Percentiles rank a stretch among this genome's conserved stretches.
phyloP scores from a whole-genome alignment of 2,797 vertebrate genomes.

The Acipenser oxyrinchus region DNA sequence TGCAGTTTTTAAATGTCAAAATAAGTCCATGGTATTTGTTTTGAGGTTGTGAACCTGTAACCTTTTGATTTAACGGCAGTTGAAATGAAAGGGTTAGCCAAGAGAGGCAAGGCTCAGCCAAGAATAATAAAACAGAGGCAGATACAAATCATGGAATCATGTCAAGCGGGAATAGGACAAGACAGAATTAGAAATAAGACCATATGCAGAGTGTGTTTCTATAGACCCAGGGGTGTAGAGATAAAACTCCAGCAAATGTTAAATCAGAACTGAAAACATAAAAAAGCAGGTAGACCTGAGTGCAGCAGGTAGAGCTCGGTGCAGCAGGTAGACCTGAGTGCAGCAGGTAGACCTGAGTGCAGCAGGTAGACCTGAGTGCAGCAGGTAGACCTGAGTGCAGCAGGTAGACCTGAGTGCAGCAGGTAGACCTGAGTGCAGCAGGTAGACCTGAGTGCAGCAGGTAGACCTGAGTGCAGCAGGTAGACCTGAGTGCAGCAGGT shows the following conservation, averaged over 20 bases:
- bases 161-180: constrained; percentile 14
- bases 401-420: too few species aligned
- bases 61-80: constrained; percentile 14
- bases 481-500: too few species aligned
- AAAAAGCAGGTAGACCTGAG: neutral
- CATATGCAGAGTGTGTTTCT: constrained; percentile 25
- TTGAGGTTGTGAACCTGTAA: constrained; percentile 6
- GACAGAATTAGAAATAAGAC: constrained; percentile 29
- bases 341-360: too few species aligned
- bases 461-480: too few species aligned
- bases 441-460: too few species aligned
- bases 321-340: too few species aligned
- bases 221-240: constrained; percentile 11
- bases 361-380: too few species aligned
- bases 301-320: neutral
- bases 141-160: constrained; percentile 36
- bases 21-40: neutral
- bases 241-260: neutral
- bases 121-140: constrained; percentile 38
- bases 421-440: too few species aligned
- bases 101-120: constrained; percentile 21
- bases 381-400: too few species aligned
- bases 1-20: too few species aligned
- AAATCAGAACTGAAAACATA: constrained; percentile 3
- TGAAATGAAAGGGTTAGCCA: constrained; percentile 14